Evolutionary conservation across 2,888 invertebrate species (phyloP).

Genomic region (Geophilus truncorum): DNA sequence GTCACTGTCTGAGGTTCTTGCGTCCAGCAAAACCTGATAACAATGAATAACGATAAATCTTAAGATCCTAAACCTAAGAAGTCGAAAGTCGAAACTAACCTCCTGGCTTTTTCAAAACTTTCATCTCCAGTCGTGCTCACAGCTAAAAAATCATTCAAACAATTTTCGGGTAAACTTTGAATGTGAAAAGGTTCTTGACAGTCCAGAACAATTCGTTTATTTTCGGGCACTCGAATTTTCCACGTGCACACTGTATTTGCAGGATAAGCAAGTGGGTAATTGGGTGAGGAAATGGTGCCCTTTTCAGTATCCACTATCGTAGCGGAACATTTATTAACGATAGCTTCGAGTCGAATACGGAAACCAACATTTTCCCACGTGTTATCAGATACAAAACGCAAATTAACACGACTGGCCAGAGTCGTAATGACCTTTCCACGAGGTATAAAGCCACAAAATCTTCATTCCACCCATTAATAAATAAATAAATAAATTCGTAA

Average conservation of each 20-base stretch:
- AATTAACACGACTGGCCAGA: neutral
- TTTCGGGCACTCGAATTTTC: constrained; percentile 31
- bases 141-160: constrained; percentile 28
- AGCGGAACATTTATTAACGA: neutral
- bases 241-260: constrained; percentile 34
- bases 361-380: constrained; percentile 33
- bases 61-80: too few relatives aligned
- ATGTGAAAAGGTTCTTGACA: constrained; percentile 30
- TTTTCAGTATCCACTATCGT: neutral
- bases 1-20: neutral
- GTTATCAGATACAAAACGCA: constrained; percentile 34
- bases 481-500: neutral
- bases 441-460: constrained; percentile 1
- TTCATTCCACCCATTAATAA: neutral
- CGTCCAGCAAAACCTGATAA: constrained; percentile 22
- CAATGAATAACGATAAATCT: too few relatives aligned
- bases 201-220: neutral
- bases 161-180: neutral
- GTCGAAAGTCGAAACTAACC: too few relatives aligned
- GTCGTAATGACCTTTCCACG: neutral
- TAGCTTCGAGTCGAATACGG: constrained; percentile 32
- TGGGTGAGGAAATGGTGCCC: constrained; percentile 33
- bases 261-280: constrained; percentile 32
- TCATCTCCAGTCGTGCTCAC: constrained; percentile 25
- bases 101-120: constrained; percentile 5